Percentiles rank a stretch among this genome's conserved stretches.
Evolutionary conservation across 2,113 vertebrate genomes (phyloP).

Genomic region (Motacilla tschutschensis): DNA sequence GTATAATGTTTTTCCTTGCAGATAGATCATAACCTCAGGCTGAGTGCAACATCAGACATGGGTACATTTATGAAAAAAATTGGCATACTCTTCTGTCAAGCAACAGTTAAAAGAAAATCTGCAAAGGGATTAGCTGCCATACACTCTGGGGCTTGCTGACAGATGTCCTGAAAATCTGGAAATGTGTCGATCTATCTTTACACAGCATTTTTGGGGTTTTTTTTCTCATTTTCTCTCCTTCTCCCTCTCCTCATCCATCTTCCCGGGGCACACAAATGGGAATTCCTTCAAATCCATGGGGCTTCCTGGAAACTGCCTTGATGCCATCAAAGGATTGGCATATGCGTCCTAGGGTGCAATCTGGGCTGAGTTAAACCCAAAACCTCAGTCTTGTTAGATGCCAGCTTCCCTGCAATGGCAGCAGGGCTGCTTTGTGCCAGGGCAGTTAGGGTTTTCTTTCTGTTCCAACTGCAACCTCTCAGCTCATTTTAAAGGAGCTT

Average conservation of each 20-base stretch:
- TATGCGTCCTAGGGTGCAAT: neutral
- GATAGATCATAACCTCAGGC: conserved; percentile 33
- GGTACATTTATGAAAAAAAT: conserved; percentile 15
- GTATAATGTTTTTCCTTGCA: neutral
- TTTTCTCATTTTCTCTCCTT: neutral
- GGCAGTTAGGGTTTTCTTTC: neutral
- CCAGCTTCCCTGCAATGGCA: neutral
- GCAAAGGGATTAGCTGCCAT: conserved; percentile 57
- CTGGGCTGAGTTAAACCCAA: neutral
- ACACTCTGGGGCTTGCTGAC: conserved; percentile 44
- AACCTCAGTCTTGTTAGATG: neutral
- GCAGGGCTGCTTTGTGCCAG: neutral
- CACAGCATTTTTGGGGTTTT: neutral
- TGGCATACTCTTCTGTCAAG: conserved; percentile 29
- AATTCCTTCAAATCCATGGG: neutral
- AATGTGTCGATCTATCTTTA: conserved; percentile 57
- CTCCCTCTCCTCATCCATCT: neutral
- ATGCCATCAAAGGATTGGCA: neutral
- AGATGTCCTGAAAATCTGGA: conserved; percentile 70
- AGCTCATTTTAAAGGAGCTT: conserved; percentile 44
- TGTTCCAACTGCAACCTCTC: conserved; percentile 22
- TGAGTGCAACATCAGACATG: neutral
- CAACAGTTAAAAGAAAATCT: conserved; percentile 67
- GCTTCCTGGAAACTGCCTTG: neutral
- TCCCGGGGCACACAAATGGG: neutral